Evolutionary conservation across 2,797 vertebrate species (phyloP).

Genomic region (Hemitrygon akajei): DNA sequence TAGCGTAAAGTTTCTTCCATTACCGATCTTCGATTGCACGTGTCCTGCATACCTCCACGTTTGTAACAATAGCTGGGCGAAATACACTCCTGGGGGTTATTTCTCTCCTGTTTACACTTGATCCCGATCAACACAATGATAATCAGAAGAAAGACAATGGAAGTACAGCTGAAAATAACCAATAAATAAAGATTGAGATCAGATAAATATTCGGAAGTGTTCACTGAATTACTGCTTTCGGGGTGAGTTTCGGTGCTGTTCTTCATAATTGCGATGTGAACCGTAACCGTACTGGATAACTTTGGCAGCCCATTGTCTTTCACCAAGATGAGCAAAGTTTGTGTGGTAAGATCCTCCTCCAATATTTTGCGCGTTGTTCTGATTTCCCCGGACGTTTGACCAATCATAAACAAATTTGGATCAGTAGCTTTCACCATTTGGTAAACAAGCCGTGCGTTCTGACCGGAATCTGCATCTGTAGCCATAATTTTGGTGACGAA

Average conservation of each 20-base stretch:
- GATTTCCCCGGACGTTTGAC: conserved; percentile 52
- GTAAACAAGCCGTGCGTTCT: conserved; percentile 58
- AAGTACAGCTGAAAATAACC: conserved; percentile 41
- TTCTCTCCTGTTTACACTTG: not conserved
- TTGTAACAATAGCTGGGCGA: conserved; percentile 24
- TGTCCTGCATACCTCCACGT: too few species aligned
- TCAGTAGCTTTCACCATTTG: conserved; percentile 52
- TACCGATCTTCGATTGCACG: too few species aligned
- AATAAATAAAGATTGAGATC: conserved; percentile 43
- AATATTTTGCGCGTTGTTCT: conserved; percentile 45
- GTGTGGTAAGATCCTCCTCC: conserved; percentile 47
- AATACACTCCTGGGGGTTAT: conserved; percentile 32
- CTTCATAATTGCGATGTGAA: conserved; percentile 42
- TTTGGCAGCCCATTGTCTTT: conserved; percentile 52
- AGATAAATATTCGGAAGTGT: conserved; percentile 39
- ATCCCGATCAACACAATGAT: conserved; percentile 45
- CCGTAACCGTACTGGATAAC: conserved; percentile 43
- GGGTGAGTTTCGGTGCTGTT: conserved; percentile 44
- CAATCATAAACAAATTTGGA: conserved; percentile 49
- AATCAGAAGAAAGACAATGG: conserved; percentile 44
- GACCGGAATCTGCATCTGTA: conserved; percentile 55
- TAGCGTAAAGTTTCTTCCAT: too few species aligned
- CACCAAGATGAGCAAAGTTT: conserved; percentile 53
- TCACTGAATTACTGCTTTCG: conserved; percentile 47
- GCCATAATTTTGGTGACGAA: conserved; percentile 47